Percentiles rank a stretch among this genome's conserved stretches.
These are phyloP conservation scores for Balanococcus diminutus DNA, from an alignment of 2,888 invertebrate genomes.

Conservation along the genomic window DNA sequence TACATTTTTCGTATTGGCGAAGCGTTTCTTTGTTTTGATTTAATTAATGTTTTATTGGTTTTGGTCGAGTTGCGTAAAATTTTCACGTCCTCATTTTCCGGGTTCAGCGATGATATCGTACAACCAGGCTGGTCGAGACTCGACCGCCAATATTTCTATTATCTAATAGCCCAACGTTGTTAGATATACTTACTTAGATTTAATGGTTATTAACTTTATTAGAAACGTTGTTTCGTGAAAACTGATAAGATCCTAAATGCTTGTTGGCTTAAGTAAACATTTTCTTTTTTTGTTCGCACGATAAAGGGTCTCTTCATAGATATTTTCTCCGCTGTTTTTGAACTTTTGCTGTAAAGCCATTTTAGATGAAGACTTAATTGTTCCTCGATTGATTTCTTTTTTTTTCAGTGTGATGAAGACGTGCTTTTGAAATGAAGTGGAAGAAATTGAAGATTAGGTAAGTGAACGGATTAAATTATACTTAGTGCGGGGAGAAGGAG, in stretches of 20 bases:
- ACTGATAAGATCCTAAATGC: conserved; percentile 10
- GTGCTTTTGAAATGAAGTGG: neutral
- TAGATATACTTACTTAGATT: conserved; percentile 30
- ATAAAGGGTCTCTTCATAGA: neutral
- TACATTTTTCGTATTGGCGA: conserved; percentile 16
- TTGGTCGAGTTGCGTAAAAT: conserved; percentile 16
- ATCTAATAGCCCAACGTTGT: conserved; percentile 27
- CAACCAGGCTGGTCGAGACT: neutral
- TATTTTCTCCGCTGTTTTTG: neutral
- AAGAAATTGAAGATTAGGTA: neutral
- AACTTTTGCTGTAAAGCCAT: neutral
- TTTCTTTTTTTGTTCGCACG: neutral
- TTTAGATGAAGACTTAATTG: neutral
- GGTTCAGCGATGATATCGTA: conserved; percentile 25
- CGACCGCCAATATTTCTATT: conserved; percentile 19
- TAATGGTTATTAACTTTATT: conserved; percentile 38
- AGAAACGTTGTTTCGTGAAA: conserved; percentile 30
- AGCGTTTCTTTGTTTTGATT: conserved; percentile 15
- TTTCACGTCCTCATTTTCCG: conserved; percentile 39
- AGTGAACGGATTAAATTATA: neutral
- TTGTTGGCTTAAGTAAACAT: conserved; percentile 24
- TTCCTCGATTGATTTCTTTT: neutral
- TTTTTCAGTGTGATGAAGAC: neutral
- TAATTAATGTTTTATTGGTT: conserved; percentile 33
- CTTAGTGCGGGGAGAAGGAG: neutral